Conservation (phyloP, 2,888 invertebrate species). For the Orgyia antiqua region DNA sequence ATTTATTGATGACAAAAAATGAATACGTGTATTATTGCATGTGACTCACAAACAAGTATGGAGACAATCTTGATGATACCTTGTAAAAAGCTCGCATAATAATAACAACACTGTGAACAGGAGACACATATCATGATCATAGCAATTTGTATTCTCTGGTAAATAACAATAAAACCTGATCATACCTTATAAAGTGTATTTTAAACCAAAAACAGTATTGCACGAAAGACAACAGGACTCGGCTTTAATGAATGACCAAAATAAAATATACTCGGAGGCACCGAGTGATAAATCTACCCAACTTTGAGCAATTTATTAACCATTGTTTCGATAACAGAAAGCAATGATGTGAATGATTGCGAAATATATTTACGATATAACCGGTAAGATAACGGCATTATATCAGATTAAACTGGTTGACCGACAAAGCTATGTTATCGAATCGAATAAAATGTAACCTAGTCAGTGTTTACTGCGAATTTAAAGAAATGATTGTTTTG, state of each 20-base stretch:
- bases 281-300: constrained; percentile 32
- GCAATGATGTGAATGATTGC: constrained; percentile 15
- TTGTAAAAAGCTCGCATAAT: too few species aligned
- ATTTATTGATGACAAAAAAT: constrained; percentile 33
- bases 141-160: constrained; percentile 41
- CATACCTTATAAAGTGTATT: constrained; percentile 36
- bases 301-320: constrained; percentile 39
- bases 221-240: constrained; percentile 32
- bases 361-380: constrained; percentile 9
- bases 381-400: constrained; percentile 8
- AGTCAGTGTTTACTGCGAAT: too few species aligned
- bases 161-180: constrained; percentile 43
- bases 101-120: constrained; percentile 30
- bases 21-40: constrained; percentile 21
- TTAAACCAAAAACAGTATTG: constrained; percentile 39
- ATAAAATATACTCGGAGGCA: constrained; percentile 30
- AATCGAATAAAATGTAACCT: too few species aligned
- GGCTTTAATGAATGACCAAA: constrained; percentile 32
- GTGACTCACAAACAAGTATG: constrained; percentile 41
- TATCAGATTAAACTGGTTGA: constrained; percentile 15
- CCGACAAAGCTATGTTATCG: too few species aligned
- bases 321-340: constrained; percentile 37
- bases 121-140: too few species aligned
- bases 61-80: constrained; percentile 31
- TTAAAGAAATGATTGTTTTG: too few species aligned